A percentile compares a stretch with the other conserved stretches of the same genome.
Conservation (phyloP, 2,113 vertebrate species). For the zebrafish (Danio rerio) region GRCz12tu NC_133178.1:31240001-31240500, state of each 20-base stretch:
- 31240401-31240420: background rate
- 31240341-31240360: slow-evolving; percentile 32
- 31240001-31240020: background rate
- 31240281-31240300: background rate
- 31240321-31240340: slow-evolving; percentile 35
- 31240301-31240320: background rate
- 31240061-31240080: slow-evolving; percentile 26
- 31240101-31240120: slow-evolving; percentile 32
- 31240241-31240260: background rate
- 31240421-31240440: too few relatives aligned
- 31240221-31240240: background rate
- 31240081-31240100: slow-evolving; percentile 54
- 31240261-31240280: slow-evolving; percentile 19
- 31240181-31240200: background rate
- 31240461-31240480: too few relatives aligned
- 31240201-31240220: background rate
- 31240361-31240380: background rate
- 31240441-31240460: too few relatives aligned
- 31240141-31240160: slow-evolving; percentile 27
- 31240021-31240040: slow-evolving; percentile 27
- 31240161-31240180: slow-evolving; percentile 34
- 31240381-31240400: background rate
- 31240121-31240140: slow-evolving; percentile 38
- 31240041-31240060: slow-evolving; percentile 56
- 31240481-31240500: too few relatives aligned